A percentile compares a stretch with the other conserved stretches of the same genome.
phyloP scores from a whole-genome alignment of 2,113 vertebrate species.

The Anarhynchus alexandrinus region DNA sequence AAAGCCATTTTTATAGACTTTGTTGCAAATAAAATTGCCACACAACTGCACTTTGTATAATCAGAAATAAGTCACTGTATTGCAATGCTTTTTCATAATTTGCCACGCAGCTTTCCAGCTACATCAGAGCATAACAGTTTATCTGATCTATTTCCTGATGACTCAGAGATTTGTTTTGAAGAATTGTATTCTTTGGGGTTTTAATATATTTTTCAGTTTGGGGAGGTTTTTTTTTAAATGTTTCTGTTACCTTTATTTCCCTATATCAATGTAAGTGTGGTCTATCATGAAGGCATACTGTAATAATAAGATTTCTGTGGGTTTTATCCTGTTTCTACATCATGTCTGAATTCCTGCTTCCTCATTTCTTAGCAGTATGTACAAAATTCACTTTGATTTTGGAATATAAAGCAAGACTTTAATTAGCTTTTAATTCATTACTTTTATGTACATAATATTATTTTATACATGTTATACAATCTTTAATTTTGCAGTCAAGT shows the following conservation, averaged over 20 bases:
- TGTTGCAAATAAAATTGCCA: background rate
- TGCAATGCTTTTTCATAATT: background rate
- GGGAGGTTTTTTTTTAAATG: background rate
- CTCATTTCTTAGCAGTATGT: background rate
- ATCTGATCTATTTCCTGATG: conserved; percentile 16
- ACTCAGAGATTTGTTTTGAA: background rate
- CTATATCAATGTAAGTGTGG: background rate
- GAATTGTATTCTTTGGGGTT: background rate
- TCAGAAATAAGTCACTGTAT: background rate
- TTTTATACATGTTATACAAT: background rate
- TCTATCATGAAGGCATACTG: background rate
- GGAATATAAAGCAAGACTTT: background rate
- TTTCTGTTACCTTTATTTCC: background rate
- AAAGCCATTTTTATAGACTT: background rate
- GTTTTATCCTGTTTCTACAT: background rate
- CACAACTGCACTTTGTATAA: background rate
- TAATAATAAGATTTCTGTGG: background rate
- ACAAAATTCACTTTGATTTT: background rate
- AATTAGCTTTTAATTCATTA: background rate
- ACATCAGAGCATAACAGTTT: background rate
- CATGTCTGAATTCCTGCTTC: background rate
- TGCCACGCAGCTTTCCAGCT: background rate
- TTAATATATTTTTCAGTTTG: background rate
- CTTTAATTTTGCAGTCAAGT: background rate
- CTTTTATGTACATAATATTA: background rate